Evolutionary conservation across 2,113 vertebrate species (phyloP).

Genomic region (Emydura subglobosa): DNA sequence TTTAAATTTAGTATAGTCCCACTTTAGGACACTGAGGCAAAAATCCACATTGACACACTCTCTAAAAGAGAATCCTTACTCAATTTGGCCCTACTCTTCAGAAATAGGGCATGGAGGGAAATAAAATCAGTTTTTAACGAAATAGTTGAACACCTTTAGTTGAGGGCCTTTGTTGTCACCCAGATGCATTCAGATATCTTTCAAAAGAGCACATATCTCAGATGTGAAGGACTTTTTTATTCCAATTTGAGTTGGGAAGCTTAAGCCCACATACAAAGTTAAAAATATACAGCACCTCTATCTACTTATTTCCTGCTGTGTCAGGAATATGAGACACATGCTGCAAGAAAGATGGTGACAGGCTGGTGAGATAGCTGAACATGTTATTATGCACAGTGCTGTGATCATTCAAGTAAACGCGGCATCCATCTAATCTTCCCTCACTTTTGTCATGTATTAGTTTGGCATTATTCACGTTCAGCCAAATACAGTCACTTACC

Average conservation of each 20-base stretch:
- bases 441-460: neutral
- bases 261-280: neutral
- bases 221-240: neutral
- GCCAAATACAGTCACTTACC: no score
- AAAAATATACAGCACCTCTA: accelerated
- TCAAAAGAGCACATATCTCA: neutral
- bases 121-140: neutral
- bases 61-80: neutral
- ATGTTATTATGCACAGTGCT: neutral
- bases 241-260: neutral
- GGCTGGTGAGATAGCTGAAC: neutral
- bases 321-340: neutral
- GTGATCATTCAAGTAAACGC: neutral
- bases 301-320: neutral
- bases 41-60: neutral
- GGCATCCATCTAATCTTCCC: neutral
- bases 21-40: neutral
- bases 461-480: neutral
- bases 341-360: neutral
- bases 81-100: neutral
- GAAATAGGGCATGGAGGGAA: neutral
- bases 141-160: neutral
- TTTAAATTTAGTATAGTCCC: neutral
- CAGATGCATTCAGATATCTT: neutral
- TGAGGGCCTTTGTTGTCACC: neutral